Percentiles rank a stretch among this genome's conserved stretches.
Conservation (phyloP, 2,113 vertebrate species). For the Alectura lathami region DNA sequence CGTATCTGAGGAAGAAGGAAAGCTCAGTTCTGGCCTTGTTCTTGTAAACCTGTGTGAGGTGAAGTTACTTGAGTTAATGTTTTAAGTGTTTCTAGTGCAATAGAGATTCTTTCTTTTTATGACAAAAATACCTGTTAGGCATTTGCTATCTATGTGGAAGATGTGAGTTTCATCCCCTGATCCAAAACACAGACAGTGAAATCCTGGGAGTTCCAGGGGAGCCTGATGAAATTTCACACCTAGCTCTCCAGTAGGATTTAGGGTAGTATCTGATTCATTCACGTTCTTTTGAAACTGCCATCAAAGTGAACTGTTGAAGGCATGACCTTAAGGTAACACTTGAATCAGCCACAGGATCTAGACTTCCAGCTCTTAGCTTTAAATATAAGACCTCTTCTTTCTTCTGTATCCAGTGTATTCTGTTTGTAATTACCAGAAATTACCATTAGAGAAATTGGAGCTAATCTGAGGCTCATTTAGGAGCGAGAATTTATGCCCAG, state of each 20-base stretch:
- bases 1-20: not conserved
- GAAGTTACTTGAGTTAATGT: not conserved
- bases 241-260: not conserved
- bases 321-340: constrained; percentile 47
- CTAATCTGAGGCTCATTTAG: constrained; percentile 51
- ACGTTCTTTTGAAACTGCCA: constrained; percentile 45
- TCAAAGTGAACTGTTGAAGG: constrained; percentile 53
- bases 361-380: constrained; percentile 29
- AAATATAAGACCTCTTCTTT: constrained; percentile 39
- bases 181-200: not conserved
- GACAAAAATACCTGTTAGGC: not conserved
- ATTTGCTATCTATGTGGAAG: not conserved
- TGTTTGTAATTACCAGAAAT: constrained; percentile 59
- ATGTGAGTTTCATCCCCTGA: not conserved
- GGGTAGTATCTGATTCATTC: not conserved
- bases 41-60: not conserved
- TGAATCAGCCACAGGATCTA: constrained; percentile 43
- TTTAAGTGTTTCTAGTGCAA: not conserved
- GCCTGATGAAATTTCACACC: not conserved
- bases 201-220: not conserved
- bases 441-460: constrained; percentile 52
- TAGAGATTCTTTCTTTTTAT: not conserved
- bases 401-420: constrained; percentile 52
- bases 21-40: not conserved
- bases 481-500: constrained; percentile 55